Base-by-base conservation (phyloP, 2,113 vertebrate genomes). In the Nettapus auritus region DNA sequence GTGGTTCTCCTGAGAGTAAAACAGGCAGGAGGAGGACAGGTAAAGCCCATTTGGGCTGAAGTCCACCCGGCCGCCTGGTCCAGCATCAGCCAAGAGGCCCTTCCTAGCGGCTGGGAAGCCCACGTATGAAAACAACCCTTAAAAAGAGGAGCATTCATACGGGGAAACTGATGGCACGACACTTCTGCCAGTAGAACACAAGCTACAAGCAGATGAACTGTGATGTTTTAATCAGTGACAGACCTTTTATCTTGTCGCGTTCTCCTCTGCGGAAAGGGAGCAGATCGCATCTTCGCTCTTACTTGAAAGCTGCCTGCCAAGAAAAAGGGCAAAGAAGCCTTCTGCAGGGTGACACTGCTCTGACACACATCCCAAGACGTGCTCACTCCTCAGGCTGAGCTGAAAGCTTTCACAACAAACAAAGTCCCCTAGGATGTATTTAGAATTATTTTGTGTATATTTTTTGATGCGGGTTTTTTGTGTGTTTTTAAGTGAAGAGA, bases 1-100 rank as follows among this genome's bases (percentile, higher is more conserved):
- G 73, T 44, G 75, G 60, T 52, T 90, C 92, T 90, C 88, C 62
- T 90, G 83, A 70, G 88, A 86, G 79, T 29, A 87, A 64, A 74
- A 60, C 50, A 0, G 8, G 33, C 21, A 71, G 57, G 57, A 93
- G 74, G 44, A 79, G 28, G 44, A 23, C 67, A 77, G 59, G 74
- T 62, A 66, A 88, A 83, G 59, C 52, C 60, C 57, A 28, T 73
- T 86, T 71, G 70, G 18, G 31, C 44, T 48, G 36, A 78, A 93
- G 29, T 23, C 44, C 11, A 2, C 42, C 44, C 57, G 77, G 48
- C n/a, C 62, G 34, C 23, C 46, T 12, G 55, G 89, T 36, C 63
- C 34, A 67, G 63, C 36, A 88, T 75, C 56, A 52, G 64, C 3
- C 55, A 36, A 14, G 36, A 86, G 67, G 36, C 64, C n/a, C 22